A percentile compares a stretch with the other conserved stretches of the same genome.
phyloP scores from a whole-genome alignment of 30 jellyfish, hydroid and myxozoan genomes.

The Turritopsis rubra region DNA sequence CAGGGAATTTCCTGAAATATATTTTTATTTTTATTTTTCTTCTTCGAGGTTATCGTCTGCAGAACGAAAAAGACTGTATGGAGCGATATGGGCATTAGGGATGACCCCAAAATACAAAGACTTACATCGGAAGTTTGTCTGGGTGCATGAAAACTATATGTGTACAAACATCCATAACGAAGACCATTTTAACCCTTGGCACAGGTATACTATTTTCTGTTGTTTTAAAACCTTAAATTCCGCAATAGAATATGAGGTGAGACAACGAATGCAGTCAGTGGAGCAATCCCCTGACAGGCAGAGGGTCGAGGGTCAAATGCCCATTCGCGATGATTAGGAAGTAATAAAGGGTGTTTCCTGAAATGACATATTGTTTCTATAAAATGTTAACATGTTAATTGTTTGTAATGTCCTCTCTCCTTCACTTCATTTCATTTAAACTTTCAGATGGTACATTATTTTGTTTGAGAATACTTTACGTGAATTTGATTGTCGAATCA shows the following conservation, averaged over 20 bases:
- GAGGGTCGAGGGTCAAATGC: too few species aligned
- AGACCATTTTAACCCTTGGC: conserved; percentile 12
- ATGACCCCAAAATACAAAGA: background rate
- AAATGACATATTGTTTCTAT: too few species aligned
- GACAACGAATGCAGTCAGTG: too few species aligned
- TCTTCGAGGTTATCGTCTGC: background rate
- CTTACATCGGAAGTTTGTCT: background rate
- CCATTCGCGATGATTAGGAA: too few species aligned
- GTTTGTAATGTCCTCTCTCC: too few species aligned
- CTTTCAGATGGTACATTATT: conserved; percentile 7
- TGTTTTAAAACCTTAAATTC: too few species aligned
- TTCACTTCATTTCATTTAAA: background rate
- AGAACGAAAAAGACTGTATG: background rate
- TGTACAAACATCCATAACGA: background rate
- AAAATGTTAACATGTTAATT: too few species aligned
- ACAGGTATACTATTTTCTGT: background rate
- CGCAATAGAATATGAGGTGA: too few species aligned
- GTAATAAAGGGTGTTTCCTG: too few species aligned
- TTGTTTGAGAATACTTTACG: conserved; percentile 2
- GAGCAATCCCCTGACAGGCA: too few species aligned
- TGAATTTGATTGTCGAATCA: conserved; percentile 7
- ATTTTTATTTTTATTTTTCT: too few species aligned
- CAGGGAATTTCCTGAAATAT: too few species aligned
- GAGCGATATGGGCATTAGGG: background rate
- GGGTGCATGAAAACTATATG: conserved; percentile 17